Base-by-base conservation (phyloP, 2,113 vertebrate species). In the Oenanthe oenanthe region DNA sequence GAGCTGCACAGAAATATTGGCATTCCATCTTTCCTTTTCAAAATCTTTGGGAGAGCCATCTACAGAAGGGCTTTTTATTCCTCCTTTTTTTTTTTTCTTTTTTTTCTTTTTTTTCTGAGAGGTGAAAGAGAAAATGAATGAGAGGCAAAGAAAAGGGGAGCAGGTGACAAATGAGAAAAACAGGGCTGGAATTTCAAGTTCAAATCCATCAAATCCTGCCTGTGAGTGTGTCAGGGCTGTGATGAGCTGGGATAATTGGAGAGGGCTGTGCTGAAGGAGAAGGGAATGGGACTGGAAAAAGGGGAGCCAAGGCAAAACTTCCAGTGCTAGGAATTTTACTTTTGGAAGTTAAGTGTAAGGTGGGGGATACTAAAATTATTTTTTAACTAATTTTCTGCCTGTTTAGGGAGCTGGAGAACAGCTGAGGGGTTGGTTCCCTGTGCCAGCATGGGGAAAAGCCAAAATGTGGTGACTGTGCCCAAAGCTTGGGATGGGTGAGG, bases 81-180 rank as follows among this genome's bases (percentile, higher is more conserved):
- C 1, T 1, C 9, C 7, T 36, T 13, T 32, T 47, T 26, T 50
- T 17, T 19, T 31, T 20, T 15, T 20, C 7, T 36, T 13, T 28
- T 47, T 26, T 50, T 17, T 19, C 25, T 20, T 42, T 42, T 48
- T 42, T 13, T 36, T 18, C 45, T 74, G 48, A 61, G 73, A 93
- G 73, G 28, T 68, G 74, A 85, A 81, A 72, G 70, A 81, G 48
- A 94, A 88, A 95, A 92, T 51, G 54, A 93, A 89, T 92, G 71
- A 7, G 34, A 56, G 73, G 77, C 38, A 84, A 63, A 88, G 70
- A 56, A 91, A 85, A 83, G 12, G 15, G 45, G 57, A 88, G 65
- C 43, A 68, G 79, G 76, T 89, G 92, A 95, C 42, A 83, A 71
- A 93, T 74, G 88, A 81, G 72, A 88, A 81, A 53, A 80, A 34